Percentiles rank a stretch among this genome's conserved stretches.
These are phyloP conservation scores for Venustaconcha ellipsiformis DNA, from an alignment of 1,140 invertebrate species.

Conservation along the genomic window DNA sequence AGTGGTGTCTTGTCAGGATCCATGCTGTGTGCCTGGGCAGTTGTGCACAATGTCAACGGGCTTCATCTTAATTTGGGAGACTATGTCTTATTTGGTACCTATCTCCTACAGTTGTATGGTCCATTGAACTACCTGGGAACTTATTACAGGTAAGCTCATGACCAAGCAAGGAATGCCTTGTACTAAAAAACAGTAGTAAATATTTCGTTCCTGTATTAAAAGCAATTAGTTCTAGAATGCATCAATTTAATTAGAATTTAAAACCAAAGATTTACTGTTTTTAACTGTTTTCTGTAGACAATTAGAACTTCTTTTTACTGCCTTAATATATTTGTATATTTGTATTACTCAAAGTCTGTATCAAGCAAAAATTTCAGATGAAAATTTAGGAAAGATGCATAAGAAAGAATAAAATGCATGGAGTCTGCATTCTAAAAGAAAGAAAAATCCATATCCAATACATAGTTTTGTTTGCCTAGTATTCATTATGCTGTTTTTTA, in stretches of 20 bases:
- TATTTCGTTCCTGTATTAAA: neutral
- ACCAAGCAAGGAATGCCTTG: neutral
- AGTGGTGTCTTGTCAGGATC: constrained; percentile 87
- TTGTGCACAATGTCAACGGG: constrained; percentile 68
- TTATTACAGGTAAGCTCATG: constrained; percentile 87
- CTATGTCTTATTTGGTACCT: constrained; percentile 94
- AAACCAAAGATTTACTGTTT: neutral
- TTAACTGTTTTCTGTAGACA: neutral
- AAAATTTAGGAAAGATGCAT: too few relatives aligned
- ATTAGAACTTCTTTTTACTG: too few relatives aligned
- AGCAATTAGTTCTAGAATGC: too few relatives aligned
- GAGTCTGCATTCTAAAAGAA: too few relatives aligned
- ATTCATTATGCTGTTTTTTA: too few relatives aligned
- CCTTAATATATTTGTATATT: neutral
- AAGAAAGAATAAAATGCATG: too few relatives aligned
- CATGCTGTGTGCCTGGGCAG: constrained; percentile 84
- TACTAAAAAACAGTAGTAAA: neutral
- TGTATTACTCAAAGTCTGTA: neutral
- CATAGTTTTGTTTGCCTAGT: too few relatives aligned
- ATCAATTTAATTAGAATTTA: too few relatives aligned
- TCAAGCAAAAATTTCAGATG: neutral
- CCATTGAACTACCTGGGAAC: constrained; percentile 98
- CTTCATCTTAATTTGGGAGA: constrained; percentile 87
- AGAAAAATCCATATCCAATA: too few relatives aligned
- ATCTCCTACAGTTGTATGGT: constrained; percentile 96